These are phyloP conservation scores for Erannis defoliaria DNA, from an alignment of 2,888 invertebrate genomes.

Conservation along the genomic window DNA sequence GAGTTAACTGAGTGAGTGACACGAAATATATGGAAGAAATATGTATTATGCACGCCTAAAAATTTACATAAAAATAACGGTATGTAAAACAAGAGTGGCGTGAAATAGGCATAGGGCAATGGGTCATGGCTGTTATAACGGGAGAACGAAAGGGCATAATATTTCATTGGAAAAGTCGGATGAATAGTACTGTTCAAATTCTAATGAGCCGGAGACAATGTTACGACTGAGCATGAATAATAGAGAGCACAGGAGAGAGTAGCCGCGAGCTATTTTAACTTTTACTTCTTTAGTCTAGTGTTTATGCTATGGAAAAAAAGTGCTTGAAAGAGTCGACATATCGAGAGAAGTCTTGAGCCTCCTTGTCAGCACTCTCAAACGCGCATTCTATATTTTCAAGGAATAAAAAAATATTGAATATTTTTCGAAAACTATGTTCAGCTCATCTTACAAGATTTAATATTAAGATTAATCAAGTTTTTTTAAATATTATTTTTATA, in stretches of 20 bases:
- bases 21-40: conserved; percentile 31
- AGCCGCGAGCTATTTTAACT: conserved; percentile 28
- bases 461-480: too few species aligned
- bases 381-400: too few species aligned
- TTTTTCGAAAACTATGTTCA: too few species aligned
- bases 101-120: conserved; percentile 50
- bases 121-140: conserved; percentile 52
- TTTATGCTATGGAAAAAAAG: neutral
- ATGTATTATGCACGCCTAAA: conserved; percentile 49
- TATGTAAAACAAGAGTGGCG: conserved; percentile 47
- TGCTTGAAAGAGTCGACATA: neutral
- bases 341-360: neutral
- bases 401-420: too few species aligned
- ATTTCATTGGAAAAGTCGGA: conserved; percentile 36
- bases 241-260: conserved; percentile 36
- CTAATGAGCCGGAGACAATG: conserved; percentile 43
- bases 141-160: conserved; percentile 47
- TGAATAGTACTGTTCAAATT: conserved; percentile 37
- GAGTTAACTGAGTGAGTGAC: conserved; percentile 3
- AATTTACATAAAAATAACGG: conserved; percentile 61
- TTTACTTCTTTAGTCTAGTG: conserved; percentile 20
- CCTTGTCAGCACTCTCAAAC: too few species aligned
- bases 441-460: too few species aligned
- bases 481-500: too few species aligned
- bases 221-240: conserved; percentile 42